Percentiles rank a stretch among this genome's conserved stretches.
phyloP scores from a whole-genome alignment of 2,888 invertebrate species.

The Noctua comes region DNA sequence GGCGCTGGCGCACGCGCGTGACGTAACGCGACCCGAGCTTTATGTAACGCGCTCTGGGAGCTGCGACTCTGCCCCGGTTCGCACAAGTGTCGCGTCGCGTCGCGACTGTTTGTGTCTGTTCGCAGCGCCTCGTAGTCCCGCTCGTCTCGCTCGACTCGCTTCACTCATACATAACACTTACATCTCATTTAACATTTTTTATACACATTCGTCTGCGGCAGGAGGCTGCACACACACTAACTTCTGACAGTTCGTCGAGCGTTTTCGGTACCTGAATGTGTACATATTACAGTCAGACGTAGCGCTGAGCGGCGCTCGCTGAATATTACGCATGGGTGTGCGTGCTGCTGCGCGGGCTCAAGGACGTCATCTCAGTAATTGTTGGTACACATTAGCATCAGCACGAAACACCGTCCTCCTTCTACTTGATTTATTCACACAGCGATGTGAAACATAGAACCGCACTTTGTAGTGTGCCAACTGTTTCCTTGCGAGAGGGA shows the following conservation, averaged over 20 bases:
- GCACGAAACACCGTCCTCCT: neutral
- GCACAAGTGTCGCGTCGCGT: constrained; percentile 21
- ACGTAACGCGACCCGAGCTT: constrained; percentile 45
- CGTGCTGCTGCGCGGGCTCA: constrained; percentile 22
- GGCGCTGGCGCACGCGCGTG: constrained; percentile 33
- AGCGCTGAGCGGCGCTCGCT: neutral
- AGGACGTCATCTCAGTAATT: constrained; percentile 16
- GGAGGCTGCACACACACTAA: neutral
- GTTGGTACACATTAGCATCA: constrained; percentile 15
- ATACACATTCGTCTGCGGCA: neutral
- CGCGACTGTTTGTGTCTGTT: constrained; percentile 43
- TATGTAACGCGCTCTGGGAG: constrained; percentile 42
- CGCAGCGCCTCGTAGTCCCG: constrained; percentile 52
- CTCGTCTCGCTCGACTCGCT: constrained; percentile 51
- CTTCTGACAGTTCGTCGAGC: neutral
- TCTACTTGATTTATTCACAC: neutral
- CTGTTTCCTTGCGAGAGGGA: neutral
- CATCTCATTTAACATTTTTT: constrained; percentile 47
- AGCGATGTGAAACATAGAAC: neutral
- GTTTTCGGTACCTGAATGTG: too few species aligned
- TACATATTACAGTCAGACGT: neutral
- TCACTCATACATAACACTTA: constrained; percentile 54
- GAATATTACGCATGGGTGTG: neutral
- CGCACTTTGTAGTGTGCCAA: neutral
- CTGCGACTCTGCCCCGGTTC: constrained; percentile 44